A percentile compares a stretch with the other conserved stretches of the same genome.
Evolutionary conservation across 2,113 vertebrate genomes (phyloP).

Genomic region (Muntiacus muntjak): DNA sequence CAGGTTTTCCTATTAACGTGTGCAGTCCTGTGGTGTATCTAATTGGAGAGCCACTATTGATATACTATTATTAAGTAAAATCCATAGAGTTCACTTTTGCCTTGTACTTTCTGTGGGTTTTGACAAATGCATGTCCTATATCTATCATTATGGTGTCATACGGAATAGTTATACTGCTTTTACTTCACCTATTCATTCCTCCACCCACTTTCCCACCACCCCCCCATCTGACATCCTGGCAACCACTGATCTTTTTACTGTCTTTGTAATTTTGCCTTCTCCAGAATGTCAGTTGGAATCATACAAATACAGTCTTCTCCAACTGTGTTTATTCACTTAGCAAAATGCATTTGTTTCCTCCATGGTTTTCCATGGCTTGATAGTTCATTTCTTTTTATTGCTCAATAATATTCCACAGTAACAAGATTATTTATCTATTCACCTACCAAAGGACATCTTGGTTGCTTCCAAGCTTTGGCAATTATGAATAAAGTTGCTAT

Average conservation of each 20-base stretch:
- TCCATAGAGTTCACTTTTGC: neutral
- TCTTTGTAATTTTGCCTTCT: neutral
- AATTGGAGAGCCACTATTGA: neutral
- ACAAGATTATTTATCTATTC: neutral
- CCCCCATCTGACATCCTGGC: neutral
- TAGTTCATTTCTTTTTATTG: neutral
- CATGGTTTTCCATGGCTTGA: neutral
- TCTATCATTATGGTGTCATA: neutral
- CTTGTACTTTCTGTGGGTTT: neutral
- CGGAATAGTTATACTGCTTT: neutral
- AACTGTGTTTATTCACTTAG: neutral
- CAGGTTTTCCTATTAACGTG: neutral
- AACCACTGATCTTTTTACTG: neutral
- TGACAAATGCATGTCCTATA: neutral
- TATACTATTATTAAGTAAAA: neutral
- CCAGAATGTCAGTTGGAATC: neutral
- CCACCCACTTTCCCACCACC: neutral
- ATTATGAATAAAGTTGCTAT: neutral
- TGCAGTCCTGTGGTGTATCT: neutral
- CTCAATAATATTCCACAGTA: neutral
- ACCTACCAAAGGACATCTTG: neutral
- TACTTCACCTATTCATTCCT: neutral
- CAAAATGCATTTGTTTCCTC: neutral
- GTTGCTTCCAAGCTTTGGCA: neutral
- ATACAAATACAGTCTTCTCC: neutral